Evolutionary conservation across 2,113 vertebrate species (phyloP), one percentile per base, ranked within the genome.

Genomic region (Plectropomus leopardus): DNA sequence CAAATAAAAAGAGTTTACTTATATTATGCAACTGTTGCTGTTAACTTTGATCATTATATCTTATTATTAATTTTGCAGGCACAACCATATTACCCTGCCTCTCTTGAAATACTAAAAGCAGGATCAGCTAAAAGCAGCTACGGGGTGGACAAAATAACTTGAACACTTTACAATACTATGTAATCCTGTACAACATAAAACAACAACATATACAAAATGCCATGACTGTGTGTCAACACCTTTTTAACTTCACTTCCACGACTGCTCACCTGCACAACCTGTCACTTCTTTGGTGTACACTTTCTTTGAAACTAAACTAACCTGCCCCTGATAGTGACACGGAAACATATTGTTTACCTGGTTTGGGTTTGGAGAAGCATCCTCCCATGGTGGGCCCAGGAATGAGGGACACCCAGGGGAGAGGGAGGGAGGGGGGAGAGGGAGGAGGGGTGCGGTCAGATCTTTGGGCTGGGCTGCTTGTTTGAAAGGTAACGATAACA

Each of bases 351-450:
- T 50, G 32, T 66, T 95, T 93, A 97, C 98, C 98, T 98, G 97
- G 96, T 91, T 99, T 99, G 90, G 97, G 96, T 94, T 98, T 99
- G 92, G 98, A 98, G 96, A 99, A 97, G 93, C 98, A 99, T 96
- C 98, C 96, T 92, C 98, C 98, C 98, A 99, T 99, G 95, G 88
- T 94, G 95, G 84, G 92, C 89, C 86, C 83, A 77, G 86, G 81
- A 74, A 83, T 77, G 80, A 91, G 88, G 89, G 84, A 89, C 82
- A 78, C 89, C 92, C 89, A 82, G 86, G 86, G 86, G 82, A 80
- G 61, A 86, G 76, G 69, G 80, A 78, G 78, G 81, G 76, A 75
- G 48, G 86, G 83, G 81, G 58, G 79, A 48, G 65, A 57, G 51
- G 44, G 70, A 23, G 76, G 68, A 70, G 63, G 34, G 86, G 64